These are phyloP conservation scores for Tyto alba DNA, from an alignment of 2,113 vertebrate species.

Conservation along the genomic window DNA sequence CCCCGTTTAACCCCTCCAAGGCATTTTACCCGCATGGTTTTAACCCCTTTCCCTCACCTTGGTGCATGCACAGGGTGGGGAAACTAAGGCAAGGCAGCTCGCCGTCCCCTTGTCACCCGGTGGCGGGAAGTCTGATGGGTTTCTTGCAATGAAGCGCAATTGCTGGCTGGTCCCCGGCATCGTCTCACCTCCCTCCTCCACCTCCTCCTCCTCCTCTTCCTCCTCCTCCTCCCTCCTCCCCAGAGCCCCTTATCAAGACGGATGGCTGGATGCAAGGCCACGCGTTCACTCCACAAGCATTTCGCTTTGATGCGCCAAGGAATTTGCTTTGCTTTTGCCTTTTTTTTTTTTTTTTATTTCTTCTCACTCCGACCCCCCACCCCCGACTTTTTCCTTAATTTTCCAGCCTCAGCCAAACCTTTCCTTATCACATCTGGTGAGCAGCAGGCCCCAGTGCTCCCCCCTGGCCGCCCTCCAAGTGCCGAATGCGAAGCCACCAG, in stretches of 20 bases:
- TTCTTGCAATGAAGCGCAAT: rapidly evolving
- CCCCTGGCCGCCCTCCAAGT: neutral
- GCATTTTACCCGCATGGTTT: neutral
- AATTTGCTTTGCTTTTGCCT: conserved; percentile 28
- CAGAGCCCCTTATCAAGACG: neutral
- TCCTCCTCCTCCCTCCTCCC: neutral
- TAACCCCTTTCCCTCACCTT: neutral
- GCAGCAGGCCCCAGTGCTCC: neutral
- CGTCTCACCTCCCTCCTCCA: no score
- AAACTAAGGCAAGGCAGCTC: neutral
- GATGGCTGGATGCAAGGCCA: neutral
- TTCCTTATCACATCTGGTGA: conserved; percentile 45
- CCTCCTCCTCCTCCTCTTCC: neutral
- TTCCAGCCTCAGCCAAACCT: neutral
- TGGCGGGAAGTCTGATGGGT: rapidly evolving
- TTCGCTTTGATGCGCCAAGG: conserved; percentile 34
- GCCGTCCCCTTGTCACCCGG: neutral
- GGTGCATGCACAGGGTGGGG: rapidly evolving
- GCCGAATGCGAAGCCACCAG: neutral
- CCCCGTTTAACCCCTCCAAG: neutral
- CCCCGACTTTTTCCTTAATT: neutral
- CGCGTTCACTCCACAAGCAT: neutral
- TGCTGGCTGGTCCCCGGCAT: neutral
- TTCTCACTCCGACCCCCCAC: rapidly evolving
- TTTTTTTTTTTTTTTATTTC: neutral